phyloP scores from a whole-genome alignment of 92 coral and sea anemone genomes.

The Porites evermanni region DNA sequence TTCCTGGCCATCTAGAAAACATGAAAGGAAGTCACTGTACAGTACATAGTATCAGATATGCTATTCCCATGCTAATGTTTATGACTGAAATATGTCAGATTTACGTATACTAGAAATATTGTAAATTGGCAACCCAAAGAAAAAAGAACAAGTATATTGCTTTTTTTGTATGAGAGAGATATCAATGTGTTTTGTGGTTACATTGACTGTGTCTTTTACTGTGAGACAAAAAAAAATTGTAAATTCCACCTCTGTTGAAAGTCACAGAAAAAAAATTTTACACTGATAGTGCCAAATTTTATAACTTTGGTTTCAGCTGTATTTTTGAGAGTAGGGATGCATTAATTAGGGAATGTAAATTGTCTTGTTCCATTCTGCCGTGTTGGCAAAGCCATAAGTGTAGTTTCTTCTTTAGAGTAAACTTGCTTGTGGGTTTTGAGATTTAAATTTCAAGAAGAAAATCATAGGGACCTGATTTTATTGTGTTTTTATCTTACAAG shows the following conservation, averaged over 20 bases:
- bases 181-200: background rate
- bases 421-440: constrained; percentile 15
- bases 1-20: constrained; percentile 9
- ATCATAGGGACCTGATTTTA: background rate
- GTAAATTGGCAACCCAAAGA: too few relatives aligned
- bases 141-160: too few relatives aligned
- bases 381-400: constrained; percentile 6
- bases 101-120: too few relatives aligned
- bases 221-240: background rate
- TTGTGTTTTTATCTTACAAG: background rate
- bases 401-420: constrained; percentile 15
- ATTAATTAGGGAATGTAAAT: background rate
- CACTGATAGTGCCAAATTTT: too few relatives aligned
- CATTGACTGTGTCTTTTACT: constrained; percentile 3
- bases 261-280: background rate
- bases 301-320: too few relatives aligned
- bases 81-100: background rate
- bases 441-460: background rate
- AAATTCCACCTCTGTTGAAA: background rate
- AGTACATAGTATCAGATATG: background rate
- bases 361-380: background rate
- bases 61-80: background rate
- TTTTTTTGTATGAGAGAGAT: too few relatives aligned
- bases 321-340: too few relatives aligned
- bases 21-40: background rate